Percentiles rank a stretch among this genome's conserved stretches.
These are phyloP conservation scores for Prunella strophiata DNA, from an alignment of 2,797 vertebrate genomes.

Conservation along the genomic window DNA sequence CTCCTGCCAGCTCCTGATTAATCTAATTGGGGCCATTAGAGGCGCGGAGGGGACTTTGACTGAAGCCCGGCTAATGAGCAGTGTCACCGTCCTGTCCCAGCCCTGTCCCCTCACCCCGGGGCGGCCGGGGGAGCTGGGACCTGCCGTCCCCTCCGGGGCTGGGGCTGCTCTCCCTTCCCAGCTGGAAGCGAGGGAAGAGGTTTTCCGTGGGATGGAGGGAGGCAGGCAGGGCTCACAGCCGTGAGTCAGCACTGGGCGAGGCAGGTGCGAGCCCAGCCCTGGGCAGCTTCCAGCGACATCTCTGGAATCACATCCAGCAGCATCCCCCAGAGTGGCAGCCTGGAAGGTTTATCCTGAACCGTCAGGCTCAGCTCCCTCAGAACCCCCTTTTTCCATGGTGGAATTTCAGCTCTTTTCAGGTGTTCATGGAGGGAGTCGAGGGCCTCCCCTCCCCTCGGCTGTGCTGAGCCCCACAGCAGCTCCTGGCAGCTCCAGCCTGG, in stretches of 20 bases:
- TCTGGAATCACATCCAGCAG: not conserved
- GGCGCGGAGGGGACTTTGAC: slow-evolving; percentile 38
- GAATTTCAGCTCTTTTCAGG: not conserved
- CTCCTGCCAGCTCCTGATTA: slow-evolving; percentile 80
- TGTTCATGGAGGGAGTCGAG: accelerated
- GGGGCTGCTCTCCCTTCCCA: not conserved
- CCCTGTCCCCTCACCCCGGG: not conserved
- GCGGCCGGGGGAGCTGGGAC: not conserved
- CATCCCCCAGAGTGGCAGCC: not conserved
- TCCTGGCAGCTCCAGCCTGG: accelerated
- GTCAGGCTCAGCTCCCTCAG: not conserved
- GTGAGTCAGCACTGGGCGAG: not conserved
- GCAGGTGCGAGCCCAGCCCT: not conserved
- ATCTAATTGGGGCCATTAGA: slow-evolving; percentile 80
- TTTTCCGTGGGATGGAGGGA: not conserved
- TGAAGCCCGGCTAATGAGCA: slow-evolving; percentile 61
- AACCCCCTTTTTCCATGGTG: not conserved
- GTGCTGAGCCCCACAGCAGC: not conserved
- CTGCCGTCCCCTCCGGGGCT: not conserved
- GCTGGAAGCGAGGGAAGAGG: accelerated
- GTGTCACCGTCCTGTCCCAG: slow-evolving; percentile 54
- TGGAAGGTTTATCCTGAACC: not conserved
- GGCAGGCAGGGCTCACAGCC: not conserved
- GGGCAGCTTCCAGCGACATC: not conserved
- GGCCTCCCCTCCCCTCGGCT: too few species aligned